Percentiles rank a stretch among this genome's conserved stretches.
Conservation (phyloP, 1,140 invertebrate species). For the Drosophila bocki region DNA sequence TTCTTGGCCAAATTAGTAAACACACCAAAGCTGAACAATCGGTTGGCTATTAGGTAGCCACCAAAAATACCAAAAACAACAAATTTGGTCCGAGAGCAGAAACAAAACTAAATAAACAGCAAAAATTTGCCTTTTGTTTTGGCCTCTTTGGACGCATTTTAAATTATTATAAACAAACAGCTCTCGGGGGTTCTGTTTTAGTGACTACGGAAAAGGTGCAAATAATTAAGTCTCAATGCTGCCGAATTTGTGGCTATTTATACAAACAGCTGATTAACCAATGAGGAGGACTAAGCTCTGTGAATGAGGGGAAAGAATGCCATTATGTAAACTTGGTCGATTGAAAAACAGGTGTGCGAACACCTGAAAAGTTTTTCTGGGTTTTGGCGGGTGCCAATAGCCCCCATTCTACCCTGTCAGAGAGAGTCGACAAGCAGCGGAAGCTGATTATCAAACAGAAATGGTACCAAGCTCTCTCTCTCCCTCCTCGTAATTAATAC, state of each 20-base stretch:
- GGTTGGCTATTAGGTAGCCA: constrained; percentile 40
- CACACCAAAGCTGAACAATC: constrained; percentile 38
- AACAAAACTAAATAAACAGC: constrained; percentile 54
- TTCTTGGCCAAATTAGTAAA: constrained; percentile 42
- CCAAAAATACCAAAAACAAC: constrained; percentile 27
- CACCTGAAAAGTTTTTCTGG: neutral
- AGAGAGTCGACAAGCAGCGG: constrained; percentile 17
- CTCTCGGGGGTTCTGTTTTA: constrained; percentile 43
- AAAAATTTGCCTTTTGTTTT: constrained; percentile 31
- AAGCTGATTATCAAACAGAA: constrained; percentile 43
- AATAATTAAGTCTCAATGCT: constrained; percentile 50
- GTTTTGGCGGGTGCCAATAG: neutral
- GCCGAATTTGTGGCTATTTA: constrained; percentile 41
- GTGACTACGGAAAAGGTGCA: constrained; percentile 51
- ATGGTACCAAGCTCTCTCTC: neutral
- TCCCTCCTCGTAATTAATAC: constrained; percentile 63
- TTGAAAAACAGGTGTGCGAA: constrained; percentile 36
- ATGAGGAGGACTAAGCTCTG: constrained; percentile 8
- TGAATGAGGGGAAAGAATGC: constrained; percentile 32
- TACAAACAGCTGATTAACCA: constrained; percentile 55
- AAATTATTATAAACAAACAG: constrained; percentile 65
- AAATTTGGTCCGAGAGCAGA: constrained; percentile 26
- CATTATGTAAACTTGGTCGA: constrained; percentile 8
- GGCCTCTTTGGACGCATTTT: constrained; percentile 44
- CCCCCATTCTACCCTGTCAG: neutral